Conservation (phyloP, 2,113 vertebrate species). For the Hemichromis elongatus region DNA sequence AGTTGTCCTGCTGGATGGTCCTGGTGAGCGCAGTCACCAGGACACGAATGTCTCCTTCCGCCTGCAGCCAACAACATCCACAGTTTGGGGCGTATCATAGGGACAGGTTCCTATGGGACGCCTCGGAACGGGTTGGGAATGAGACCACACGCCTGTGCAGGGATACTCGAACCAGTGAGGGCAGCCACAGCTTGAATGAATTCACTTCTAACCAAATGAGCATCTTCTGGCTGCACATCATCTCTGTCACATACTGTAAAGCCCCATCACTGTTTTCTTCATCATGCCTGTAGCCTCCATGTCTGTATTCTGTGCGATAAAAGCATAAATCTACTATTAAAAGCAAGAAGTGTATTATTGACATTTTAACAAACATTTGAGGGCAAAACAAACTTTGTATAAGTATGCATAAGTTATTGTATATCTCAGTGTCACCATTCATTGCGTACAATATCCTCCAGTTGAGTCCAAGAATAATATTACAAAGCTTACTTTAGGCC, state of each 20-base stretch:
- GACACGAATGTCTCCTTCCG: background rate
- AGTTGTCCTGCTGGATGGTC: background rate
- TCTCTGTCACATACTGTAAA: background rate
- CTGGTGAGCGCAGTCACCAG: background rate
- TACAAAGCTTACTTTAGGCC: background rate
- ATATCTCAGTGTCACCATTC: background rate
- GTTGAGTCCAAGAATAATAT: background rate
- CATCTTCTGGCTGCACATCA: background rate
- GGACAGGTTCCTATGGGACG: too few relatives aligned
- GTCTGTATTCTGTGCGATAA: background rate
- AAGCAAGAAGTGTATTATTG: background rate
- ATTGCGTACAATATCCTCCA: background rate
- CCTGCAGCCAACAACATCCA: too few relatives aligned
- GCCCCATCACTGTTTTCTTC: too few relatives aligned
- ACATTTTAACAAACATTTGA: background rate
- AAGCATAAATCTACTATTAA: background rate
- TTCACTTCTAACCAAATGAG: background rate
- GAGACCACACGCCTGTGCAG: background rate
- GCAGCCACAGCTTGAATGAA: background rate
- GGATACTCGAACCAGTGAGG: accelerated
- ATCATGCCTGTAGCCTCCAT: background rate
- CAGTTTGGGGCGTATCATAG: too few relatives aligned
- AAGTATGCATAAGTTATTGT: background rate
- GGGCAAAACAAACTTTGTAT: background rate
- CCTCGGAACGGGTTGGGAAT: too few relatives aligned